Base-by-base conservation (phyloP, 2,888 invertebrate genomes). In the Rhagium mordax region DNA sequence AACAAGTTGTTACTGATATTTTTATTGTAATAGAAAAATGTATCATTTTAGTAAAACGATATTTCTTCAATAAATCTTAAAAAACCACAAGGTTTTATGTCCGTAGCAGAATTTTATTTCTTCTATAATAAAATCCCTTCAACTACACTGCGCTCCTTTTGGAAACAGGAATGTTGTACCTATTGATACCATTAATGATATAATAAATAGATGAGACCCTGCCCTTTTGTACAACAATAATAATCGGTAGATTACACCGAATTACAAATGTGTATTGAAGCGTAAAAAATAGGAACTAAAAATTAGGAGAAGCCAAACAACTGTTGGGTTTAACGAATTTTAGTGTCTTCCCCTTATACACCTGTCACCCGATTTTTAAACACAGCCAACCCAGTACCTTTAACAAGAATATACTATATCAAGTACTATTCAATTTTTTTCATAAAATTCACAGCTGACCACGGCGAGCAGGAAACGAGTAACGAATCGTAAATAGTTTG, bases 221-320 rank as follows among this genome's bases (percentile, higher is more conserved):
- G 5, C 27, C n/a, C n/a, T 27, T 13, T 15, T 57, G n/a, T 24
- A 7, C 16, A 27, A 10, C 33, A 18, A 33, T 59, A 29, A 16
- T 59, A 8, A 33, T 18, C n/a, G 47, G 48, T 48, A 21, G 48
- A 61, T 48, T 59, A 29, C 5, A 18, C 33, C 29, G 41, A 65
- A 53, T 53, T 65, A 53, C 10, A 33, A n/a, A n/a, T 18, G 65
- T 72, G 60, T 67, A 72, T 72, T 74, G 57, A 53, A 41, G 61
- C 68, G 71, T 67, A 68, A 73, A 76, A 59, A 70, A 70, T 67
- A 59, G 67, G 71, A 72, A 69, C 72, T 53, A 62, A 64, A 70
- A 70, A 41, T n/a, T 41, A 41, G 62, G 53, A 55, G 64, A 74
- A 74, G 64, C 64, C 72, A 29, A 3, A 57, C 65, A 74, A 68